Base-by-base conservation (phyloP, 2,888 invertebrate genomes). In the Polydesmus complanatus region DNA sequence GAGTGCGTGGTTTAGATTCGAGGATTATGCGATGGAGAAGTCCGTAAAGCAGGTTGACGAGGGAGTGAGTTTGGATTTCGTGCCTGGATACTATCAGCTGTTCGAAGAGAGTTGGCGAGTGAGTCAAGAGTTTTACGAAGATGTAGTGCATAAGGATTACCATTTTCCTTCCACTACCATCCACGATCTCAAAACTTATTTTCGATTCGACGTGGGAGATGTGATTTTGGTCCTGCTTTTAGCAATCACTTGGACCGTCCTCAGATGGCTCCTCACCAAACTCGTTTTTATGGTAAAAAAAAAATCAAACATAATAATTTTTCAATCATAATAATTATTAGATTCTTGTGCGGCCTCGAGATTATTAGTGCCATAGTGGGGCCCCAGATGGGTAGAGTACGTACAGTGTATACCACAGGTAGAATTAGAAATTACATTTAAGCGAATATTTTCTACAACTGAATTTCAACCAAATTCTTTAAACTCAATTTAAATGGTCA, bases 221-320 rank as follows among this genome's bases (percentile, higher is more conserved):
- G 25, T 63, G 19, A 3, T 61, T 5, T 58, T 66, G 14, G 60
- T 67, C 27, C n/a, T 66, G 47, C 22, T 62, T 19, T 47, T 67
- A 49, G 56, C 66, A 22, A 58, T 65, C 47, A 56, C 60, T 56
- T 67, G 66, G 65, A 66, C 67, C n/a, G 37, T 65, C 26, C 58
- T 65, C n/a, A 62, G 67, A 52, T 58, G 64, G 57, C 37, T 64
- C 25, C 49, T 62, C 19, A 64, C 66, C 3, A 64, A 65, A 60
- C 27, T 58, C 27, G 52, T 65, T 57, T 66, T 67, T 58, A 65
- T 65, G 63, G 67, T 67, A 62, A 67, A 54, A 59, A 22, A n/a
- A n/a, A n/a, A n/a, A n/a, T n/a, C n/a, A n/a, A n/a, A n/a, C n/a
- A n/a, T n/a, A n/a, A n/a, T n/a, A n/a, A n/a, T n/a, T n/a, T n/a